Evolutionary conservation across 2,797 vertebrate genomes (phyloP).

Genomic region (Babyrousa celebensis): DNA sequence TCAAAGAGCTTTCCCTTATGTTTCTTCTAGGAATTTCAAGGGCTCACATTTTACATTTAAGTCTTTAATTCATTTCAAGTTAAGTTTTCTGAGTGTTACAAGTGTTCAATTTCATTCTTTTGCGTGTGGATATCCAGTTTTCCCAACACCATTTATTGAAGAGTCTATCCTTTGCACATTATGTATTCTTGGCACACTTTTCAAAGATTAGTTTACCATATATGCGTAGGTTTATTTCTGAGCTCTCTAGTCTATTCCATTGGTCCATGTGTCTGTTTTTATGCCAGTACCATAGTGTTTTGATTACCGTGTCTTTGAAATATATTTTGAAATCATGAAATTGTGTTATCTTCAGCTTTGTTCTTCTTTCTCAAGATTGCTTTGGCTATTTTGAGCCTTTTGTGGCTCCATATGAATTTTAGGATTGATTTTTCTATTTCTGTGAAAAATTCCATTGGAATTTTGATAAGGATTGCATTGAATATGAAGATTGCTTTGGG

Average conservation of each 20-base stretch:
- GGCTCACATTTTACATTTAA: not conserved
- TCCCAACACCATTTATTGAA: not conserved
- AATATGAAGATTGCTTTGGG: not conserved
- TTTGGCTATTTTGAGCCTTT: not conserved
- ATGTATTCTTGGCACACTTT: not conserved
- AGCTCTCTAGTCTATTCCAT: not conserved
- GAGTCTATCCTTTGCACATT: not conserved
- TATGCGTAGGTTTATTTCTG: not conserved
- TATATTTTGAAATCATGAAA: not conserved
- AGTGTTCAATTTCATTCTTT: not conserved
- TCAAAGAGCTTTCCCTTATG: not conserved
- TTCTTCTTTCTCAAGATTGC: not conserved
- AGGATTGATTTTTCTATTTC: not conserved
- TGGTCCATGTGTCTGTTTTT: not conserved
- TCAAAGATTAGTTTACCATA: not conserved
- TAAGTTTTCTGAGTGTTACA: not conserved
- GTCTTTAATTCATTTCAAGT: not conserved
- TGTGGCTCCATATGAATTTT: not conserved
- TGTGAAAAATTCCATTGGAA: not conserved
- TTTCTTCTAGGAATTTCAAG: not conserved
- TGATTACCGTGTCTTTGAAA: not conserved
- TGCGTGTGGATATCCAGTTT: not conserved
- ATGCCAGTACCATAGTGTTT: not conserved
- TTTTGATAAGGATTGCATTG: slow-evolving; percentile 23
- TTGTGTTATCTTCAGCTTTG: not conserved